phyloP scores from a whole-genome alignment of 2,797 vertebrate genomes.

The Poecile montanus region DNA sequence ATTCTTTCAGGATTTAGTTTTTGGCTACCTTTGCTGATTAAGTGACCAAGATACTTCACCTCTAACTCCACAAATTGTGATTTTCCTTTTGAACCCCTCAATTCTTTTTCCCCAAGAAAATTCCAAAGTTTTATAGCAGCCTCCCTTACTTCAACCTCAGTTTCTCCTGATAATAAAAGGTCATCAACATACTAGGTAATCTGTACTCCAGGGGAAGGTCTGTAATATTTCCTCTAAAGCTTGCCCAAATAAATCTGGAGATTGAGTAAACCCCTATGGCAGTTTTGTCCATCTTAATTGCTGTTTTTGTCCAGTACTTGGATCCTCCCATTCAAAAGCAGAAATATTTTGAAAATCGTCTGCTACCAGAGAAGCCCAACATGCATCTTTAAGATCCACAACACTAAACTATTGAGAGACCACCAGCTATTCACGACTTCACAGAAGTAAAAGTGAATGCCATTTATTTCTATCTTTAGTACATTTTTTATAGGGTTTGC shows the following conservation, averaged over 20 bases:
- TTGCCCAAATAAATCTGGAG: background rate
- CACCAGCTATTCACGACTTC: no score
- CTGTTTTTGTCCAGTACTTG: background rate
- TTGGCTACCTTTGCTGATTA: no score
- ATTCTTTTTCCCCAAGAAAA: background rate
- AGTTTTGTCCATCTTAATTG: background rate
- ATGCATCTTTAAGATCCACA: background rate
- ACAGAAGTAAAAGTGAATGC: no score
- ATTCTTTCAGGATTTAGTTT: background rate
- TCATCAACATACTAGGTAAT: background rate
- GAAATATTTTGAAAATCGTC: background rate
- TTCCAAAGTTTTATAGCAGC: background rate
- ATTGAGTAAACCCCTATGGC: background rate
- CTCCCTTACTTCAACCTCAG: background rate
- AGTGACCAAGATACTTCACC: background rate
- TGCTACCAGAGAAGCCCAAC: background rate
- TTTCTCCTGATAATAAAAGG: background rate
- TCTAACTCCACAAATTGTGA: background rate
- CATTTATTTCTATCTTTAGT: no score
- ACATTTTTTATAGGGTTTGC: no score
- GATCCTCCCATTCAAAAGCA: background rate
- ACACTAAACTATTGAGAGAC: background rate
- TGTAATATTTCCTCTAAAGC: background rate
- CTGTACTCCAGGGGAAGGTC: background rate
- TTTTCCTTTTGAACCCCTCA: background rate